Percentiles rank a stretch among this genome's conserved stretches.
These are phyloP conservation scores for Clarias laeviceps DNA, from an alignment of 2,797 vertebrate genomes.

Conservation along the genomic window DNA sequence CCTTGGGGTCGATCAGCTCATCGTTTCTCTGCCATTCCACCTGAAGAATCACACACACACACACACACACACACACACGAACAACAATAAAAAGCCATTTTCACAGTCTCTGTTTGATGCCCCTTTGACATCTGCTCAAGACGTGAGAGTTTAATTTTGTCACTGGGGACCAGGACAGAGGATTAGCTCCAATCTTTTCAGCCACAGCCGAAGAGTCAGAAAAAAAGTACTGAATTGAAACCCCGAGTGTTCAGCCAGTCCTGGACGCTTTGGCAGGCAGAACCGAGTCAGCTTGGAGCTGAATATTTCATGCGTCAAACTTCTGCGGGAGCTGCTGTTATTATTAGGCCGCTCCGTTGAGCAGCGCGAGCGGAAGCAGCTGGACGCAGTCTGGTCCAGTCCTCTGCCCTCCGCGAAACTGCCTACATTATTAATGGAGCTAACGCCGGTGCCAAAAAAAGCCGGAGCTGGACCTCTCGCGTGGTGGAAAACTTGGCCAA, in stretches of 20 bases:
- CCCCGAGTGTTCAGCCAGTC: constrained; percentile 3
- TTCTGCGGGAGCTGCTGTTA: constrained; percentile 49
- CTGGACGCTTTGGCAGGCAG: constrained; percentile 15
- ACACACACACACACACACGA: constrained; percentile 4
- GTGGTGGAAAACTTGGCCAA: constrained; percentile 56
- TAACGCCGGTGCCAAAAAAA: constrained; percentile 71
- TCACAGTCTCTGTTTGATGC: constrained; percentile 53
- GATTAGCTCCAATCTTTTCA: constrained; percentile 21
- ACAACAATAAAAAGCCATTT: constrained; percentile 39
- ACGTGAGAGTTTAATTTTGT: constrained; percentile 32
- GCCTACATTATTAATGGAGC: constrained; percentile 77
- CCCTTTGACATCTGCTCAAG: constrained; percentile 48
- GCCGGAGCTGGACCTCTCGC: neutral
- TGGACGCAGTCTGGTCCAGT: constrained; percentile 66
- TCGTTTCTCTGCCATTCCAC: constrained; percentile 98
- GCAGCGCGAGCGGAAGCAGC: constrained; percentile 67
- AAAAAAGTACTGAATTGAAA: constrained; percentile 1
- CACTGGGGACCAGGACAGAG: constrained; percentile 1
- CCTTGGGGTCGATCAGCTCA: constrained; percentile 87
- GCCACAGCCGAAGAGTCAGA: neutral
- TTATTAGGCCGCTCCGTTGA: constrained; percentile 68
- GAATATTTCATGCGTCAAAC: constrained; percentile 39
- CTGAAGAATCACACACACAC: constrained; percentile 70
- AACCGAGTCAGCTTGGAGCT: constrained; percentile 32
- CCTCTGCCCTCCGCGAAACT: constrained; percentile 50